A percentile compares a stretch with the other conserved stretches of the same genome.
phyloP scores from a whole-genome alignment of 2,113 vertebrate genomes.

The Poecilia latipinna region DNA sequence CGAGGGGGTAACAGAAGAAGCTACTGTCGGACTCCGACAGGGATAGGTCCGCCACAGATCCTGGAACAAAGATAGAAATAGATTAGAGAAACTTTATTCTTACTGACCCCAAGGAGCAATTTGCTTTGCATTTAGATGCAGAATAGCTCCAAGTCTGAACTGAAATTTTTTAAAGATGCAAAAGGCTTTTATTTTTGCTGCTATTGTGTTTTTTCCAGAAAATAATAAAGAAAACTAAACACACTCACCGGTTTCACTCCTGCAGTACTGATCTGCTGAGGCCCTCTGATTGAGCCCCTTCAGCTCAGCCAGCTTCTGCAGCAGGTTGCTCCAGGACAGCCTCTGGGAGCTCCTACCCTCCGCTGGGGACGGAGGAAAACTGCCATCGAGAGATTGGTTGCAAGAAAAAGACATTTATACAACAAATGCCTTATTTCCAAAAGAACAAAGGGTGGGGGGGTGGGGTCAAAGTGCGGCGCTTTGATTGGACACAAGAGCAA shows the following conservation, averaged over 20 bases:
- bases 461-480: too few relatives aligned
- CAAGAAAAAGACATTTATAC: slow-evolving; percentile 61
- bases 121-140: too few relatives aligned
- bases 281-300: slow-evolving; percentile 56
- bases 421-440: background rate
- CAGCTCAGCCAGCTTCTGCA: slow-evolving; percentile 74
- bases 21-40: slow-evolving; percentile 80
- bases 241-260: slow-evolving; percentile 67
- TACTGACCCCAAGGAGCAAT: too few relatives aligned
- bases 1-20: slow-evolving; percentile 86
- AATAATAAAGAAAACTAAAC: background rate
- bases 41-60: slow-evolving; percentile 79
- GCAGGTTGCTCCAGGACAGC: slow-evolving; percentile 76
- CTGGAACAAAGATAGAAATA: slow-evolving; percentile 64
- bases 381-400: slow-evolving; percentile 57
- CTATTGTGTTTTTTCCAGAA: background rate
- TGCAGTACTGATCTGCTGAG: slow-evolving; percentile 37
- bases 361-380: slow-evolving; percentile 60
- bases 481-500: too few relatives aligned
- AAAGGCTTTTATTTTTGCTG: too few relatives aligned
- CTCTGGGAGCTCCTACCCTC: slow-evolving; percentile 60
- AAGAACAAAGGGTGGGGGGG: background rate
- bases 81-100: too few relatives aligned
- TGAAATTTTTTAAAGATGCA: too few relatives aligned
- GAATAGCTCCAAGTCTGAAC: too few relatives aligned